phyloP scores from a whole-genome alignment of 2,113 vertebrate genomes.

The Alaudala cheleensis region DNA sequence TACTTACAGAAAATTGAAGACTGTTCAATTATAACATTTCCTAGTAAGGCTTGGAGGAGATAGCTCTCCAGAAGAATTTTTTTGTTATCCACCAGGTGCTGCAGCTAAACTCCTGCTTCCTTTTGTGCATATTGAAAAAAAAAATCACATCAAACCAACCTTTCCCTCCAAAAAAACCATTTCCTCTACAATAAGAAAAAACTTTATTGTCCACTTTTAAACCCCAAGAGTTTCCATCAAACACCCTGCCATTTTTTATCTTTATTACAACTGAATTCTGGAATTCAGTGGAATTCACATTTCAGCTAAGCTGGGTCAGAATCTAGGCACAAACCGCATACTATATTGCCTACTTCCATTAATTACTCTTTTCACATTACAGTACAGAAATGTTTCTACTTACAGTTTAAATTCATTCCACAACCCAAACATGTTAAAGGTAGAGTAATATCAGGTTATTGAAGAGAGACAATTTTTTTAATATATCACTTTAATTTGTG shows the following conservation, averaged over 20 bases:
- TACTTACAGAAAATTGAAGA: background rate
- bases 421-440: background rate
- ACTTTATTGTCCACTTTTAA: background rate
- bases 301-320: background rate
- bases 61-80: background rate
- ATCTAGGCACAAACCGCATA: background rate
- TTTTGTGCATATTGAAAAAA: background rate
- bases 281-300: background rate
- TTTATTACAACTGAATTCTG: background rate
- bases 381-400: background rate
- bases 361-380: background rate
- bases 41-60: background rate
- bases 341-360: background rate
- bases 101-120: background rate
- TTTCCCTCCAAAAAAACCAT: no score
- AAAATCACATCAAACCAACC: background rate
- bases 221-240: background rate
- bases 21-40: background rate
- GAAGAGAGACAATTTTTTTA: background rate
- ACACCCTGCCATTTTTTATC: background rate
- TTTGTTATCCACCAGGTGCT: background rate
- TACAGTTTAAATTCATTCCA: background rate
- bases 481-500: background rate
- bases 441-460: background rate
- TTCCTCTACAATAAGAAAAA: background rate